Evolutionary conservation across 1,140 invertebrate genomes (phyloP).

Genomic region (Physella acuta): DNA sequence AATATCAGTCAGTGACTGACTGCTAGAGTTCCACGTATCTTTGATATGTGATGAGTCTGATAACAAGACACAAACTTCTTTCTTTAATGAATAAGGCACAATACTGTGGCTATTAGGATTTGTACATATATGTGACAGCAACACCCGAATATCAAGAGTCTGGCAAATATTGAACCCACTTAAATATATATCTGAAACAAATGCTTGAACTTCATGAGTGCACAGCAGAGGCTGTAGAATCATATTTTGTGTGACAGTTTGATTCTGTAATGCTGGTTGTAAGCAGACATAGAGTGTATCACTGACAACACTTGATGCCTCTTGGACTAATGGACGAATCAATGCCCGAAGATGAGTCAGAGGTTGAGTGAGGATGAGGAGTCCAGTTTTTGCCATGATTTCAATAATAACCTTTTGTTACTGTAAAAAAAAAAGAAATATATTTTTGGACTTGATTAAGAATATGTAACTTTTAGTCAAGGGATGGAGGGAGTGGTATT

Average conservation of each 20-base stretch:
- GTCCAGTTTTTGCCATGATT: slow-evolving; percentile 24
- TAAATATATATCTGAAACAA: slow-evolving; percentile 37
- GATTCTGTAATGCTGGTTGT: slow-evolving; percentile 28
- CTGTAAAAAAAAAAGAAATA: too few relatives aligned
- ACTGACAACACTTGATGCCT: slow-evolving; percentile 29
- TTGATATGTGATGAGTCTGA: slow-evolving; percentile 18
- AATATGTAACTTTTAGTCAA: not conserved
- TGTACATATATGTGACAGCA: slow-evolving; percentile 36
- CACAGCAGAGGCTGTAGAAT: slow-evolving; percentile 16
- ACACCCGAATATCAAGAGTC: slow-evolving; percentile 38
- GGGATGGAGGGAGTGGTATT: not conserved
- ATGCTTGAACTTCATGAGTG: slow-evolving; percentile 30
- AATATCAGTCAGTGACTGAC: not conserved
- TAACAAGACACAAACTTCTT: slow-evolving; percentile 10
- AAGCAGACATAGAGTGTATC: slow-evolving; percentile 44
- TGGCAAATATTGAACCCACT: slow-evolving; percentile 33
- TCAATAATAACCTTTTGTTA: too few relatives aligned
- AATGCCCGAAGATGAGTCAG: slow-evolving; percentile 30
- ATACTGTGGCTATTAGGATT: not conserved
- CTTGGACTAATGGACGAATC: slow-evolving; percentile 31
- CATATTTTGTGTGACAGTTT: not conserved
- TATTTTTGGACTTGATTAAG: too few relatives aligned
- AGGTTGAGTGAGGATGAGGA: slow-evolving; percentile 45
- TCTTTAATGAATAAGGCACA: slow-evolving; percentile 17
- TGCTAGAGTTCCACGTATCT: slow-evolving; percentile 10